A percentile compares a stretch with the other conserved stretches of the same genome.
Evolutionary conservation across 1,140 invertebrate genomes (phyloP).

Genomic region (Panonychus citri): DNA sequence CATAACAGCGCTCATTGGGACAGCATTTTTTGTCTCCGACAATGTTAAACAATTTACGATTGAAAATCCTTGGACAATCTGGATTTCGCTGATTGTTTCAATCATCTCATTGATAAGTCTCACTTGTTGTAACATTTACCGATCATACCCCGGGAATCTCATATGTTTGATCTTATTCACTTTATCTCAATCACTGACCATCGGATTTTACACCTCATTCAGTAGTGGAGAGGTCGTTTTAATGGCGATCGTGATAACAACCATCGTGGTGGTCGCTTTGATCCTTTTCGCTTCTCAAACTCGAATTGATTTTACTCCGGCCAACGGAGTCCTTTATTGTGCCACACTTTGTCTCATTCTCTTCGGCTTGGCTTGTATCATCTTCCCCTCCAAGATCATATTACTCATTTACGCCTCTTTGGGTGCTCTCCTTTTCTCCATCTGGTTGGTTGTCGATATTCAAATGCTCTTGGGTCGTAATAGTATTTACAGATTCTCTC

Average conservation of each 20-base stretch:
- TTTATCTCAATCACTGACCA: not conserved
- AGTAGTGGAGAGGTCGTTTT: constrained; percentile 29
- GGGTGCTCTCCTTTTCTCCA: constrained; percentile 53
- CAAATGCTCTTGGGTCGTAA: constrained; percentile 81
- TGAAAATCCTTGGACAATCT: not conserved
- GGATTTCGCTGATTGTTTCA: not conserved
- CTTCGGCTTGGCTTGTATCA: constrained; percentile 53
- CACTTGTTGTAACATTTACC: constrained; percentile 61
- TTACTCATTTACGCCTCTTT: constrained; percentile 49
- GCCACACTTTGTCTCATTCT: constrained; percentile 47
- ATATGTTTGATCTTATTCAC: constrained; percentile 58
- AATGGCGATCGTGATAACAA: constrained; percentile 53
- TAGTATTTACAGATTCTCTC: constrained; percentile 62
- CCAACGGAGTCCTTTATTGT: constrained; percentile 42
- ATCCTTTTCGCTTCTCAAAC: constrained; percentile 50
- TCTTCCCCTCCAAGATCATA: constrained; percentile 31
- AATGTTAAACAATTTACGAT: not conserved
- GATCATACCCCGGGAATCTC: constrained; percentile 62
- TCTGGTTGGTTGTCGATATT: constrained; percentile 77
- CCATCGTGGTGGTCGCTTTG: constrained; percentile 24
- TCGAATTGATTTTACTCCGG: constrained; percentile 58
- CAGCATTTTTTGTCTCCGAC: constrained; percentile 21
- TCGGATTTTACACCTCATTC: constrained; percentile 18
- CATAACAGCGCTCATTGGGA: constrained; percentile 23
- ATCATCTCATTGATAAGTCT: constrained; percentile 24